Percentiles rank a stretch among this genome's conserved stretches.
Conservation (phyloP, 1,140 invertebrate species). For the Varroa destructor region DNA sequence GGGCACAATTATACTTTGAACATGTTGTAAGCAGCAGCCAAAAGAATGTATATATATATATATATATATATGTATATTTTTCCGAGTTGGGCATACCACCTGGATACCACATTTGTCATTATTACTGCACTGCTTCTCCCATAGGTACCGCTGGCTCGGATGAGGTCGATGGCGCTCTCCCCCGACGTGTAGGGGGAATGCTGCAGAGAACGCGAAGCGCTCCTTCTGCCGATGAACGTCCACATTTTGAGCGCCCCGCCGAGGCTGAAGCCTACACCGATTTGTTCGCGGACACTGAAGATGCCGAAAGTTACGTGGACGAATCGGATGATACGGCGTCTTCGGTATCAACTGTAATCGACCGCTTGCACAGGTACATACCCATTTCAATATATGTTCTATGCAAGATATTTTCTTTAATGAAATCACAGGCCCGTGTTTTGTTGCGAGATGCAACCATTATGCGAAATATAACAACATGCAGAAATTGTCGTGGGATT, state of each 20-base stretch:
- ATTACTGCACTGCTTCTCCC: too few relatives aligned
- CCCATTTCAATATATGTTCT: background rate
- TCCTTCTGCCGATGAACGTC: background rate
- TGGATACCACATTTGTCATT: too few relatives aligned
- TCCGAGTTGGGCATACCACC: too few relatives aligned
- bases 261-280: conserved; percentile 20
- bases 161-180: background rate
- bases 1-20: too few relatives aligned
- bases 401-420: background rate
- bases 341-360: conserved; percentile 26
- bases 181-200: background rate
- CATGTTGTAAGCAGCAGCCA: too few relatives aligned
- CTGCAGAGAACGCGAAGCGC: conserved; percentile 23
- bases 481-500: too few relatives aligned
- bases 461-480: too few relatives aligned
- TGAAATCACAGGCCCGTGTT: too few relatives aligned
- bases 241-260: background rate
- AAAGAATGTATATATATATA: too few relatives aligned
- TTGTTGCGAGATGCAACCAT: too few relatives aligned
- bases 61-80: too few relatives aligned
- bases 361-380: background rate
- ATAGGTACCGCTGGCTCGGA: background rate
- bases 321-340: conserved; percentile 26
- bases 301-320: conserved; percentile 21
- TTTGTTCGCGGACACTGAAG: conserved; percentile 11